Percentiles rank a stretch among this genome's conserved stretches.
Conservation (phyloP, 2,797 vertebrate genomes). For the Sciurus carolinensis region DNA sequence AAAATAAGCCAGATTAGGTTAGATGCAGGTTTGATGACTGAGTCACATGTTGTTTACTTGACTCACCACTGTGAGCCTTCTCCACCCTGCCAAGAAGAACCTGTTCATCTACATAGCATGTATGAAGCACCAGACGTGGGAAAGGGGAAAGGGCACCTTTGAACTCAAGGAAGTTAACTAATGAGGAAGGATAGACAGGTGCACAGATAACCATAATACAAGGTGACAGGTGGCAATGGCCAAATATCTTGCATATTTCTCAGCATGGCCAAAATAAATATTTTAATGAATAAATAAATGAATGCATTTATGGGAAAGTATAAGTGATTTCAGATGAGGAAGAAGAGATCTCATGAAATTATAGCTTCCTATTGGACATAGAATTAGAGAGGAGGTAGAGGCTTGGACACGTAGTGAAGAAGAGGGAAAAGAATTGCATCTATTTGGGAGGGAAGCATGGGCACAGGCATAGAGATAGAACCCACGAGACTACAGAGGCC, state of each 20-base stretch:
- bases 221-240: neutral
- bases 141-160: constrained; percentile 43
- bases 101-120: neutral
- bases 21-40: constrained; percentile 36
- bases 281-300: neutral
- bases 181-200: neutral
- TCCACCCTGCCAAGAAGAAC: neutral
- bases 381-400: neutral
- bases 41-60: neutral
- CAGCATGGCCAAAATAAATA: neutral
- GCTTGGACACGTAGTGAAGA: neutral
- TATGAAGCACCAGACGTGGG: neutral
- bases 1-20: constrained; percentile 39
- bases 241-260: neutral
- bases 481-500: neutral
- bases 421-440: neutral
- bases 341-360: neutral
- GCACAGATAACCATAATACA: neutral
- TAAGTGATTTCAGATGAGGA: neutral
- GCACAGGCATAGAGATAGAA: neutral
- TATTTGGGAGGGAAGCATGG: neutral
- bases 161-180: neutral
- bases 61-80: neutral
- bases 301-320: neutral
- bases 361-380: neutral